Evolutionary conservation across 2,888 invertebrate species (phyloP).

Genomic region (Flexamia atlantica): DNA sequence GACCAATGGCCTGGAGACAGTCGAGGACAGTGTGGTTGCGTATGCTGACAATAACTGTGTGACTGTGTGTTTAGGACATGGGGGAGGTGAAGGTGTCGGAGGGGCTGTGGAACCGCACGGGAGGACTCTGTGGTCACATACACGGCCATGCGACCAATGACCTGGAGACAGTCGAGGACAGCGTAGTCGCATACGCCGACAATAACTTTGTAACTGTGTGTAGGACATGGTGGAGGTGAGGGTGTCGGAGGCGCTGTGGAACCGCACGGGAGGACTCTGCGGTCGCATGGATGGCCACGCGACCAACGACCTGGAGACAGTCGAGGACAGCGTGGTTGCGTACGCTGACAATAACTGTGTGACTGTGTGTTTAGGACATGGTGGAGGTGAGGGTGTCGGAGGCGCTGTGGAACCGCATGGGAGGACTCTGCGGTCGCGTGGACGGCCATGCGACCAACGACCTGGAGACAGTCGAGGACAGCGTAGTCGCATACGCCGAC

Average conservation of each 20-base stretch:
- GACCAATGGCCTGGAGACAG: conserved; percentile 81
- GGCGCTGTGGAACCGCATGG: conserved; percentile 86
- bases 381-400: conserved; percentile 82
- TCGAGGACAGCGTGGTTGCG: conserved; percentile 61
- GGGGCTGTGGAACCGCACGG: conserved; percentile 86
- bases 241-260: conserved; percentile 84
- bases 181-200: conserved; percentile 72
- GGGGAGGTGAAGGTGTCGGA: conserved; percentile 82
- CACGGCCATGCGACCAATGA: conserved; percentile 86
- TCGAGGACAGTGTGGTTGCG: conserved; percentile 61
- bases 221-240: conserved; percentile 83
- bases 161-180: conserved; percentile 74
- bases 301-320: conserved; percentile 81
- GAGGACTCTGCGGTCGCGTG: conserved; percentile 89
- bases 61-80: no score
- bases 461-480: conserved; percentile 74
- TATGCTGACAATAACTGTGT: conserved; percentile 75
- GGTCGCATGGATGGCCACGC: conserved; percentile 85
- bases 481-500: conserved; percentile 72
- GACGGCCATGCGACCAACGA: conserved; percentile 86
- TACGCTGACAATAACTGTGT: conserved; percentile 75
- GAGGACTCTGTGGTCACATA: conserved; percentile 89
- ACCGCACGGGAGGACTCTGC: conserved; percentile 89
- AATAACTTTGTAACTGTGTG: no score
- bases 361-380: no score